Base-by-base conservation (phyloP, 2,888 invertebrate species). In the Eurytoma adleriae region DNA sequence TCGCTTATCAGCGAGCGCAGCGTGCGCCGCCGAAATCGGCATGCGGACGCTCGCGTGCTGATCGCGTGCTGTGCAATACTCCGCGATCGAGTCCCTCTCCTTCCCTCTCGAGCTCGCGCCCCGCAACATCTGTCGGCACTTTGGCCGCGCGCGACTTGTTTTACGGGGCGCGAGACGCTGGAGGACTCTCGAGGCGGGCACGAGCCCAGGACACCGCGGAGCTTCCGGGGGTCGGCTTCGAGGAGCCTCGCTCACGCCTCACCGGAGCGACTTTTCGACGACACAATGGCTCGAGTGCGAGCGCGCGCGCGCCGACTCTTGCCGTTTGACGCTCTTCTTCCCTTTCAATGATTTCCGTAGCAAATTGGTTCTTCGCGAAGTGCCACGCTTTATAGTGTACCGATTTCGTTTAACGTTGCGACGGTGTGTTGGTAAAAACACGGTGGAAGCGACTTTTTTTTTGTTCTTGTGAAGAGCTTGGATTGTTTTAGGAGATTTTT, bases 241-340 rank as follows among this genome's bases (percentile, higher is more conserved):
- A 73, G 67, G 54, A 30, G 13, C 40, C 48, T 56, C 64, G 69
- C 69, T 79, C 62, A 40, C 74, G 69, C 69, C 30, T 50, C 64
- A 27, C 12, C 69, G 69, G 27, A 64, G 72, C 52, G 72, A 62
- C 72, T 72, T 72, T 61, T 70, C 48, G 48, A 56, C 67, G 16
- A 40, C 18, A 67, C 78, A 61, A 75, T 67, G 30, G 61, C 76
- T 27, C 5, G n/a, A 24, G 64, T 12, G 30, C 24, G 7, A n/a
- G 18, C 40, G 27, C 20, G 20, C 57, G 57, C 57, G 57, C 57
- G 57, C 7, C 16, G 13, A 24, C 27, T 18, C 18, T 61, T 61
- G 13, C 24, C 27, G 20, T 24, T 20, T 24, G 61, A 0, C 13
- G 3, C 2, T 24, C 24, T 59, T 1, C 14, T n/a, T 54, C 54